Conservation (phyloP, 1,140 invertebrate species). For the Drosophila nikananu region DNA sequence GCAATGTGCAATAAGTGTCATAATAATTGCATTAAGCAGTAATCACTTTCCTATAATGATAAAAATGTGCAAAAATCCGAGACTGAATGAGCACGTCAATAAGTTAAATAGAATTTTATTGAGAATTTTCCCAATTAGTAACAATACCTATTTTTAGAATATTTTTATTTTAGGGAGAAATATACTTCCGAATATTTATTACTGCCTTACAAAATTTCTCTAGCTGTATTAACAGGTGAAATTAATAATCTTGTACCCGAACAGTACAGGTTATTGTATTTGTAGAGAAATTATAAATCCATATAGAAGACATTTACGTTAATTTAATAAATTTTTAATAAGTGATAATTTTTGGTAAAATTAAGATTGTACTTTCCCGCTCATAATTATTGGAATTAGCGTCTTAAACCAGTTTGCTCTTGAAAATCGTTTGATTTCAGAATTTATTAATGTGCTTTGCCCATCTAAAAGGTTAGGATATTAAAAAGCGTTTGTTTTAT, state of each 20-base stretch:
- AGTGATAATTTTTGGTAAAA: conserved; percentile 6
- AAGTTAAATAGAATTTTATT: not conserved
- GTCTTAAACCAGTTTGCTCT: not conserved
- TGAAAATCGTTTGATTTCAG: not conserved
- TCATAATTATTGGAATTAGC: not conserved
- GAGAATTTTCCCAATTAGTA: not conserved
- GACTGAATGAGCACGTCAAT: not conserved
- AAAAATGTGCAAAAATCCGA: not conserved
- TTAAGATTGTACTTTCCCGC: not conserved
- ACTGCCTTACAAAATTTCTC: not conserved
- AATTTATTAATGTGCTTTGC: not conserved
- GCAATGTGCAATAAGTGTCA: not conserved
- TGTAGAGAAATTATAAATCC: not conserved
- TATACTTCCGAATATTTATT: not conserved
- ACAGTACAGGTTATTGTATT: no score
- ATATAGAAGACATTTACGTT: not conserved
- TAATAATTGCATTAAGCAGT: no score
- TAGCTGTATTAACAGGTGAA: not conserved
- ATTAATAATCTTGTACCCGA: no score
- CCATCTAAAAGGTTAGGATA: not conserved
- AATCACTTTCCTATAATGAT: not conserved
- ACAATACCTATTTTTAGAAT: not conserved
- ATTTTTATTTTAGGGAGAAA: not conserved
- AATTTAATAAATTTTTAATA: not conserved
- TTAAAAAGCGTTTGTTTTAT: no score